These are phyloP conservation scores for Spondyliosoma cantharus DNA, from an alignment of 2,797 vertebrate genomes.

Conservation along the genomic window DNA sequence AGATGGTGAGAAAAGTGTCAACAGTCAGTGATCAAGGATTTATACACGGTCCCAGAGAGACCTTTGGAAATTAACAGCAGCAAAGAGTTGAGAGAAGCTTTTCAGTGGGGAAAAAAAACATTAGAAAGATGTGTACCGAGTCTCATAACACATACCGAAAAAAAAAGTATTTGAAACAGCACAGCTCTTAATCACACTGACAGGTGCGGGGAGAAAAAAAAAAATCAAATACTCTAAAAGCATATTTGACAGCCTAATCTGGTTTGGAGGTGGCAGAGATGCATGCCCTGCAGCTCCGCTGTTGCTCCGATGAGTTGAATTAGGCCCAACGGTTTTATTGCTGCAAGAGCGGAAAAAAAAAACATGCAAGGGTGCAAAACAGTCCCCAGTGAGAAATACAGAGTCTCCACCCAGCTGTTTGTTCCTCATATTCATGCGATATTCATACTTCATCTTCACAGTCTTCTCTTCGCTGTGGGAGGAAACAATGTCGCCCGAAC, in stretches of 20 bases:
- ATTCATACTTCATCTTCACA: constrained; percentile 38
- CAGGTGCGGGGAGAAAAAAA: constrained; percentile 29
- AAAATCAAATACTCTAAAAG: constrained; percentile 62
- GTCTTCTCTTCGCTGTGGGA: constrained; percentile 16
- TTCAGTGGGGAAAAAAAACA: constrained; percentile 16
- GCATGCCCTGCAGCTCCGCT: constrained; percentile 57
- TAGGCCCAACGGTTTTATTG: constrained; percentile 62
- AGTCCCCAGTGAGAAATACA: constrained; percentile 32
- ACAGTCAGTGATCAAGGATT: constrained; percentile 14
- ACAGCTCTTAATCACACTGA: constrained; percentile 57
- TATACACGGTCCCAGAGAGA: not conserved
- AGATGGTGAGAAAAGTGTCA: constrained; percentile 2
- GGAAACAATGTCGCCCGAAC: constrained; percentile 11
- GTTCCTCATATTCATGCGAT: constrained; percentile 22
- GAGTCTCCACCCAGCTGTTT: constrained; percentile 50
- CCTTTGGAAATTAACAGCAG: not conserved
- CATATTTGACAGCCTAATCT: constrained; percentile 72
- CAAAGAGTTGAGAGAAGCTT: not conserved
- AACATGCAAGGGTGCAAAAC: constrained; percentile 10
- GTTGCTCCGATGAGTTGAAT: constrained; percentile 69
- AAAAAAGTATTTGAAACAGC: constrained; percentile 33
- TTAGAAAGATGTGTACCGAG: not conserved
- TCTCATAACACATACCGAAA: not conserved
- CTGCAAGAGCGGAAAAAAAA: constrained; percentile 45
- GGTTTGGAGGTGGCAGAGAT: constrained; percentile 68